These are phyloP conservation scores for Branchellion lobata DNA, from an alignment of 2,888 invertebrate species.

Conservation along the genomic window DNA sequence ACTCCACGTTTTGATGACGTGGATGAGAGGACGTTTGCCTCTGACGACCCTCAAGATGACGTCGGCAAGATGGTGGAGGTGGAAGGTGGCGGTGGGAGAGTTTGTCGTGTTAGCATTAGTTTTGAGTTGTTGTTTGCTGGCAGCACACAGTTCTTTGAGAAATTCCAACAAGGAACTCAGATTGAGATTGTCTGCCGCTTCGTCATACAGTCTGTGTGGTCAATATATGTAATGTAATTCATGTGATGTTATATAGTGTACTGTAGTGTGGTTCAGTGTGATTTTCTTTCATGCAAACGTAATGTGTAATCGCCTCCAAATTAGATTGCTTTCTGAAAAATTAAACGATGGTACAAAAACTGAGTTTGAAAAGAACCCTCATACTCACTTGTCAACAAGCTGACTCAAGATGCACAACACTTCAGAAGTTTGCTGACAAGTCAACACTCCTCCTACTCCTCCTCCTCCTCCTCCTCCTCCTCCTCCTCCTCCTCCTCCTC, in stretches of 20 bases:
- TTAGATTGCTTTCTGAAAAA: no score
- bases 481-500: neutral
- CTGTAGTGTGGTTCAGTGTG: no score
- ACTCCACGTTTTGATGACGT: constrained; percentile 87
- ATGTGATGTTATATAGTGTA: no score
- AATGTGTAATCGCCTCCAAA: no score
- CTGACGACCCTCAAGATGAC: constrained; percentile 82
- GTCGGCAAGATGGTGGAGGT: constrained; percentile 83
- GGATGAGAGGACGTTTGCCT: constrained; percentile 82
- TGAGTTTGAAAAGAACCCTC: no score
- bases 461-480: constrained; percentile 62
- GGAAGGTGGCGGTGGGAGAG: constrained; percentile 58
- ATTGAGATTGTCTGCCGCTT: constrained; percentile 82
- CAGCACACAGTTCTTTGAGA: constrained; percentile 76
- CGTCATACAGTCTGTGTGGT: constrained; percentile 75
- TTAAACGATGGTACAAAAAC: no score
- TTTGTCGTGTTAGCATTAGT: neutral
- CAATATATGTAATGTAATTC: no score
- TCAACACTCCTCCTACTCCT: constrained; percentile 64
- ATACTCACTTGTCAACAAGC: constrained; percentile 75
- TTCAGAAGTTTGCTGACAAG: constrained; percentile 76
- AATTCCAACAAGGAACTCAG: constrained; percentile 81
- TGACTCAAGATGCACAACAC: constrained; percentile 86
- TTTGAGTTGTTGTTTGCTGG: constrained; percentile 77
- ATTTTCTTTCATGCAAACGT: no score